Conservation (phyloP, 2,797 vertebrate genomes). For the Xyrichtys novacula region DNA sequence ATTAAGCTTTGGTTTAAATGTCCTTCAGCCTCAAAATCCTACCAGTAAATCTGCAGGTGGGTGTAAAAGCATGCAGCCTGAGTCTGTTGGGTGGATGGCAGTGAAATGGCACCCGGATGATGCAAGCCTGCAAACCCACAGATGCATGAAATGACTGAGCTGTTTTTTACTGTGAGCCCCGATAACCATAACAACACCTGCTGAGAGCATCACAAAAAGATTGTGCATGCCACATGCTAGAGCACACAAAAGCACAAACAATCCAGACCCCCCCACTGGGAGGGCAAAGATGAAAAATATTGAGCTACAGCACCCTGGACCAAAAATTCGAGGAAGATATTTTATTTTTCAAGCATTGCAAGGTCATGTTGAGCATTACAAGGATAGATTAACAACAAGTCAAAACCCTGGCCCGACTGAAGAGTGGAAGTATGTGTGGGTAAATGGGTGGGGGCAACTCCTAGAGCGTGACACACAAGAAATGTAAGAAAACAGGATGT, state of each 20-base stretch:
- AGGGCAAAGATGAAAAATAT: not conserved
- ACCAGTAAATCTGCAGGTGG: slow-evolving; percentile 2
- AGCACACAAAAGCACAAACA: not conserved
- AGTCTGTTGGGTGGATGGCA: not conserved
- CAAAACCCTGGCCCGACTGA: not conserved
- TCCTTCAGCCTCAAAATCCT: slow-evolving; percentile 4
- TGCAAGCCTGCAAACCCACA: not conserved
- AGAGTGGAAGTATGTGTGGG: too few species aligned
- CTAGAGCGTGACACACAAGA: not conserved
- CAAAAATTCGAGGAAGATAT: not conserved
- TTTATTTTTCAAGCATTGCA: slow-evolving; percentile 2
- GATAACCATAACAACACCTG: slow-evolving; percentile 1
- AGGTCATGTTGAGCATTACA: slow-evolving; percentile 1
- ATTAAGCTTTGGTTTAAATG: not conserved
- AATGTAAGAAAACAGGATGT: slow-evolving; percentile 6
- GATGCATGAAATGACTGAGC: slow-evolving; percentile 2
- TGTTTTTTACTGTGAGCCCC: slow-evolving; percentile 4
- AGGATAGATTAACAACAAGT: not conserved
- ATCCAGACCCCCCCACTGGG: not conserved
- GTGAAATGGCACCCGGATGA: not conserved
- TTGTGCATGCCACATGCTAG: not conserved
- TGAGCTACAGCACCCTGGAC: not conserved
- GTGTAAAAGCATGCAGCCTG: not conserved
- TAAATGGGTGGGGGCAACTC: not conserved
- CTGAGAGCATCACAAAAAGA: not conserved